Evolutionary conservation across 2,888 invertebrate species (phyloP).

Genomic region (Zaprionus lineosus): DNA sequence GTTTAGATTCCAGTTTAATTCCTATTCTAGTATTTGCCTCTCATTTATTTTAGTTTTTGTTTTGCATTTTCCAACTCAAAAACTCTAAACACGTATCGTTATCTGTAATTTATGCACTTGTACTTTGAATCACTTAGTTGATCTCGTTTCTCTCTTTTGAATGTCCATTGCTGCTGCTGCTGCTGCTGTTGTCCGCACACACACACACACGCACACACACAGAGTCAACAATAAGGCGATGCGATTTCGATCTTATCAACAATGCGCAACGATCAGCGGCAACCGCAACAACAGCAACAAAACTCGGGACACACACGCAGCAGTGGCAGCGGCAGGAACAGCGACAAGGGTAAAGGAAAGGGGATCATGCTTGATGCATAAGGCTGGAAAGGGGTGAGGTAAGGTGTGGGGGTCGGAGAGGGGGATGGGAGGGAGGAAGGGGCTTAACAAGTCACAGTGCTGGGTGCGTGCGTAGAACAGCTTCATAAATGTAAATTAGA

Average conservation of each 20-base stretch:
- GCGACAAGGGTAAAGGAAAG: slow-evolving; percentile 34
- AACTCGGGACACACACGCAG: slow-evolving; percentile 72
- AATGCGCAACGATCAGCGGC: slow-evolving; percentile 66
- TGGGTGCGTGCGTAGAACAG: slow-evolving; percentile 78
- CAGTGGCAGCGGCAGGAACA: slow-evolving; percentile 35
- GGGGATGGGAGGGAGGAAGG: not conserved
- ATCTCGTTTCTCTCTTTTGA: slow-evolving; percentile 56
- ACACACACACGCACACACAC: slow-evolving; percentile 8
- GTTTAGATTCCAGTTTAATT: too few relatives aligned
- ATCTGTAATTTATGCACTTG: slow-evolving; percentile 79
- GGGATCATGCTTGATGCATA: too few relatives aligned
- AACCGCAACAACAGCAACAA: slow-evolving; percentile 41
- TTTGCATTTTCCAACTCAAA: slow-evolving; percentile 26
- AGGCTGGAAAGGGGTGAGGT: too few relatives aligned
- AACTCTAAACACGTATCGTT: slow-evolving; percentile 62
- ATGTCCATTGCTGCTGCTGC: slow-evolving; percentile 14
- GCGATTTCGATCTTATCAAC: slow-evolving; percentile 73
- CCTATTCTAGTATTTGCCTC: slow-evolving; percentile 3
- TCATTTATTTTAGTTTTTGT: slow-evolving; percentile 13
- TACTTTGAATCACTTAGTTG: slow-evolving; percentile 74
- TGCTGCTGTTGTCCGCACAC: slow-evolving; percentile 38
- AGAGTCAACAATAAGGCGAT: slow-evolving; percentile 47
- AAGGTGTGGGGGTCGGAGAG: not conserved
- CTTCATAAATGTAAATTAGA: slow-evolving; percentile 82
- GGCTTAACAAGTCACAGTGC: slow-evolving; percentile 39